phyloP scores from a whole-genome alignment of 2,113 vertebrate species.

The Nothoprocta pentlandii region DNA sequence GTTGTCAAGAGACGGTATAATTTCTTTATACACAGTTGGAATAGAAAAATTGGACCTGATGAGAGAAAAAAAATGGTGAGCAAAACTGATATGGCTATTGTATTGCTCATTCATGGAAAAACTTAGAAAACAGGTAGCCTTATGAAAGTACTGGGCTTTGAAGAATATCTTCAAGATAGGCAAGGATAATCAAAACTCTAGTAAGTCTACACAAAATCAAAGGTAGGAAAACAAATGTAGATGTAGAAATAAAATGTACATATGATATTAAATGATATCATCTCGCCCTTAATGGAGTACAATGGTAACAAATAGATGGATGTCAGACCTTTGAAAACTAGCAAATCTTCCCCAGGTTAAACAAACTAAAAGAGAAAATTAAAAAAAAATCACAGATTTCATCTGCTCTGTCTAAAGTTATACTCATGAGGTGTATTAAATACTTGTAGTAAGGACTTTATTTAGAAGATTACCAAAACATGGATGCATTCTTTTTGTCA shows the following conservation, averaged over 20 bases:
- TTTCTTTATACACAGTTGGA: too few species aligned
- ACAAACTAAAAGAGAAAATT: neutral
- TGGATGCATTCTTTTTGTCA: neutral
- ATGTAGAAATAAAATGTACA: fast-evolving
- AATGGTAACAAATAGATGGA: neutral
- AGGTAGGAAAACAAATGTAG: neutral
- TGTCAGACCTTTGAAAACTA: neutral
- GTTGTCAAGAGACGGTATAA: neutral
- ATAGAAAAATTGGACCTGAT: neutral
- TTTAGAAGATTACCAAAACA: neutral
- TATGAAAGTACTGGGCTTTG: neutral
- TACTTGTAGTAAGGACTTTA: neutral
- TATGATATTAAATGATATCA: neutral
- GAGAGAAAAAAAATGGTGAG: neutral
- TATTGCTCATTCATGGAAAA: neutral
- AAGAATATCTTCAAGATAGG: neutral
- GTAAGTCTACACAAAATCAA: neutral
- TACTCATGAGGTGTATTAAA: neutral
- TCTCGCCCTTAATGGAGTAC: neutral
- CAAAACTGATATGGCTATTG: neutral
- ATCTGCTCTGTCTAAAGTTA: neutral
- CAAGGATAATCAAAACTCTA: neutral
- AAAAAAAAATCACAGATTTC: neutral
- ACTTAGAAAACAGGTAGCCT: neutral
- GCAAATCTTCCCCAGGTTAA: neutral